Conservation (phyloP, 1,140 invertebrate genomes). For the Polypedilum pembai region DNA sequence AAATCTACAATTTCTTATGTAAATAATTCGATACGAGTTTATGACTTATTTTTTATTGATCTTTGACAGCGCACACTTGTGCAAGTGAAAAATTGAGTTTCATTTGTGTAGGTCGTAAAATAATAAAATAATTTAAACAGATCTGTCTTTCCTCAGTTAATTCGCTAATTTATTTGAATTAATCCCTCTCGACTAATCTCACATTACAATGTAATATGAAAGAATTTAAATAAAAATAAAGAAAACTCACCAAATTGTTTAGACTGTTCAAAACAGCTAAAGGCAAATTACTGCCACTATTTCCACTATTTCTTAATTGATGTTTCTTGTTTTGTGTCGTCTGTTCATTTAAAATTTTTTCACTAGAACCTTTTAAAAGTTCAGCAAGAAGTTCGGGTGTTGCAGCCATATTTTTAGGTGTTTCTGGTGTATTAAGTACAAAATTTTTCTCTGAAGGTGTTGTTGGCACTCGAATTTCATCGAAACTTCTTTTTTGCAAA, state of each 20-base stretch:
- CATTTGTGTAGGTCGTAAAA: too few species aligned
- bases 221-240: too few species aligned
- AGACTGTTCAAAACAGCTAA: constrained; percentile 28
- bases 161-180: too few species aligned
- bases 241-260: constrained; percentile 30
- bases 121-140: too few species aligned
- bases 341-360: constrained; percentile 54
- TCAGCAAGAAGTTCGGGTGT: constrained; percentile 63
- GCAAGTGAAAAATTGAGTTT: too few species aligned
- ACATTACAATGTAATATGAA: too few species aligned
- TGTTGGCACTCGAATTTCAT: constrained; percentile 31
- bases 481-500: constrained; percentile 36
- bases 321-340: constrained; percentile 35
- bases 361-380: constrained; percentile 64
- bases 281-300: constrained; percentile 7
- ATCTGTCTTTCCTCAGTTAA: too few species aligned
- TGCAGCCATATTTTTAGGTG: constrained; percentile 46
- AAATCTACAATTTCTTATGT: too few species aligned
- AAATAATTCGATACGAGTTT: too few species aligned
- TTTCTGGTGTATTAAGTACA: background rate
- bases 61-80: background rate
- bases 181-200: too few species aligned
- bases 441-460: constrained; percentile 29
- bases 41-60: background rate
- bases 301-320: background rate